Evolutionary conservation across 2,113 vertebrate species (phyloP).

Genomic region (Thinocorus orbignyianus): DNA sequence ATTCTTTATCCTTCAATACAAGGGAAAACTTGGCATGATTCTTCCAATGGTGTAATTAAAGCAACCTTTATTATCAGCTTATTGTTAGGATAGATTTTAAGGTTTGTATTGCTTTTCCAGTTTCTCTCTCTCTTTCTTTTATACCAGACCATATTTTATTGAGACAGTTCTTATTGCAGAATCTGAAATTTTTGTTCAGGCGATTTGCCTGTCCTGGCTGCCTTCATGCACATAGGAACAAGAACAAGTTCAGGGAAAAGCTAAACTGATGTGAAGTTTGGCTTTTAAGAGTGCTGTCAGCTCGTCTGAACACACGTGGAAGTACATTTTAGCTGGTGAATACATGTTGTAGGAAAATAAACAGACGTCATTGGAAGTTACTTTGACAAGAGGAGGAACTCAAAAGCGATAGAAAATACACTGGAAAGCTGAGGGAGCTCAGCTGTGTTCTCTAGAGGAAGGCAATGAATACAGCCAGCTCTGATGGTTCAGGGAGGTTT

Average conservation of each 20-base stretch:
- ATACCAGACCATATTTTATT: neutral
- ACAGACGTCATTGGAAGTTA: neutral
- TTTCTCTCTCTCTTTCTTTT: neutral
- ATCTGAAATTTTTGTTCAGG: neutral
- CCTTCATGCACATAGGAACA: neutral
- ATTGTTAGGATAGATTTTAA: neutral
- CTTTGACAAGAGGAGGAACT: neutral
- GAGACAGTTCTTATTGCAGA: neutral
- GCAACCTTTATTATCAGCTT: neutral
- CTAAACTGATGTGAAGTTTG: neutral
- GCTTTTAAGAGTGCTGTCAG: neutral
- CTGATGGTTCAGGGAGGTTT: neutral
- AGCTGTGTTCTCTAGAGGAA: neutral
- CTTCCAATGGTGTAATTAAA: neutral
- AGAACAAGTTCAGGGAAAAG: neutral
- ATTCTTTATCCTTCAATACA: neutral
- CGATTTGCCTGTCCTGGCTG: neutral
- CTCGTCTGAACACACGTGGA: neutral
- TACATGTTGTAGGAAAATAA: neutral
- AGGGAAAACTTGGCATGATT: neutral
- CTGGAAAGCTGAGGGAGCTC: neutral
- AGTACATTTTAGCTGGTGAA: neutral
- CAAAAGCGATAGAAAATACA: neutral
- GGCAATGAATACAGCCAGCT: neutral
- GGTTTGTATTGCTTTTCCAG: neutral